phyloP scores from a whole-genome alignment of 2,888 invertebrate genomes.

The Andricus curvator region DNA sequence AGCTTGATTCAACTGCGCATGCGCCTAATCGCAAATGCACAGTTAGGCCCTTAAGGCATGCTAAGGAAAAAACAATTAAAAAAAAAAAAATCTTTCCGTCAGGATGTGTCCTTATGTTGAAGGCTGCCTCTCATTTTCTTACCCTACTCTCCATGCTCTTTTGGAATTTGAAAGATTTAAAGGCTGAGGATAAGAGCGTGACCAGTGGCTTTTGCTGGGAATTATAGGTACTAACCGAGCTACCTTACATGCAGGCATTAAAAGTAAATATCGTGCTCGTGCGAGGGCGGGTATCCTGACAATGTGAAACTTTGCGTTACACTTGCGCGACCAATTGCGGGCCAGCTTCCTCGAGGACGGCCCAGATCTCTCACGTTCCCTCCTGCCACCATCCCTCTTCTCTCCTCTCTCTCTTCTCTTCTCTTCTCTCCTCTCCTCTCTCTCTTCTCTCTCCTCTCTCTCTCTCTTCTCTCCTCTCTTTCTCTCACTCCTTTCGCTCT shows the following conservation, averaged over 20 bases:
- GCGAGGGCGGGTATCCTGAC: slow-evolving; percentile 72
- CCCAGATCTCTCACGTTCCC: slow-evolving; percentile 66
- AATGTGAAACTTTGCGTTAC: slow-evolving; percentile 71
- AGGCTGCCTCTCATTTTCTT: too few species aligned
- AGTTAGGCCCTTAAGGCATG: too few species aligned
- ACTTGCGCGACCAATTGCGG: slow-evolving; percentile 73
- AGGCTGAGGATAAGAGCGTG: slow-evolving; percentile 32
- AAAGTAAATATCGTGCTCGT: slow-evolving; percentile 60
- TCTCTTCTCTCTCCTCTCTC: slow-evolving; percentile 8
- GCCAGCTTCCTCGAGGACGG: slow-evolving; percentile 66
- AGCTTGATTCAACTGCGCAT: too few species aligned
- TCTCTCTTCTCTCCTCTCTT: slow-evolving; percentile 52
- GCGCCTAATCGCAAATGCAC: too few species aligned
- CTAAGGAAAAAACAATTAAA: too few species aligned
- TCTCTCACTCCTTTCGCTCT: slow-evolving; percentile 41
- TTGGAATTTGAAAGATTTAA: slow-evolving; percentile 28
- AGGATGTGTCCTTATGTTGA: too few species aligned
- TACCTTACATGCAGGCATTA: slow-evolving; percentile 35
- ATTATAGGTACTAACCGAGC: neutral
- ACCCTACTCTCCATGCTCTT: neutral
- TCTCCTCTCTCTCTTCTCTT: slow-evolving; percentile 49
- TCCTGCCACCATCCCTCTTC: slow-evolving; percentile 52
- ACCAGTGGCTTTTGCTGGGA: slow-evolving; percentile 20
- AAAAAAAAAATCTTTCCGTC: too few species aligned
- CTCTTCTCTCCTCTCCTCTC: slow-evolving; percentile 55